A percentile compares a stretch with the other conserved stretches of the same genome.
phyloP scores from a whole-genome alignment of 2,888 invertebrate species.

The Drosophila macrothrix region DNA sequence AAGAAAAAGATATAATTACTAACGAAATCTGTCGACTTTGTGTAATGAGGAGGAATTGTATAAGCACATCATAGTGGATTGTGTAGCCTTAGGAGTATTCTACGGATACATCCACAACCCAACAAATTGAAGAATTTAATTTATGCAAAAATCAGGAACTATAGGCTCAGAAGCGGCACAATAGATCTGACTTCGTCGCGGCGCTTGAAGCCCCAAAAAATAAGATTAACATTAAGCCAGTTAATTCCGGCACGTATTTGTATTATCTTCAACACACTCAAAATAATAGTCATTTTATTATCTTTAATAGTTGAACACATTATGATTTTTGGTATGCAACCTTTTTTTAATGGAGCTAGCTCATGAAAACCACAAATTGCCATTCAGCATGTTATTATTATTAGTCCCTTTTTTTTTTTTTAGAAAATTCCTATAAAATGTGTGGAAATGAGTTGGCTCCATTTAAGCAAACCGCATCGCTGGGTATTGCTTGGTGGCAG shows the following conservation, averaged over 20 bases:
- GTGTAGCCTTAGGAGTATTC: neutral
- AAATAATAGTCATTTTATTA: slow-evolving; percentile 4
- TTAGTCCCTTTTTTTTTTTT: neutral
- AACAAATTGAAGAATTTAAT: neutral
- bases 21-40: neutral
- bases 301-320: slow-evolving; percentile 1
- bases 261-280: neutral
- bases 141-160: neutral
- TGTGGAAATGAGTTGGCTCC: slow-evolving; percentile 14
- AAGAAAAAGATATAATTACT: neutral
- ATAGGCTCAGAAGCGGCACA: neutral
- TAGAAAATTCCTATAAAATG: slow-evolving; percentile 24
- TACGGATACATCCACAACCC: neutral
- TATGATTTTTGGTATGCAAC: slow-evolving; percentile 25
- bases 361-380: slow-evolving; percentile 35
- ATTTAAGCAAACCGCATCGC: slow-evolving; percentile 40
- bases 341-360: slow-evolving; percentile 27
- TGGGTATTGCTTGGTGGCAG: slow-evolving; percentile 30
- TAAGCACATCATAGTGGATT: neutral
- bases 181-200: neutral
- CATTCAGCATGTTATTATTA: slow-evolving; percentile 14
- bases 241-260: neutral
- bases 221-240: neutral
- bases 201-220: neutral
- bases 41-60: neutral